Evolutionary conservation across 2,113 vertebrate genomes (phyloP).

Genomic region (Sinosuthora webbiana): DNA sequence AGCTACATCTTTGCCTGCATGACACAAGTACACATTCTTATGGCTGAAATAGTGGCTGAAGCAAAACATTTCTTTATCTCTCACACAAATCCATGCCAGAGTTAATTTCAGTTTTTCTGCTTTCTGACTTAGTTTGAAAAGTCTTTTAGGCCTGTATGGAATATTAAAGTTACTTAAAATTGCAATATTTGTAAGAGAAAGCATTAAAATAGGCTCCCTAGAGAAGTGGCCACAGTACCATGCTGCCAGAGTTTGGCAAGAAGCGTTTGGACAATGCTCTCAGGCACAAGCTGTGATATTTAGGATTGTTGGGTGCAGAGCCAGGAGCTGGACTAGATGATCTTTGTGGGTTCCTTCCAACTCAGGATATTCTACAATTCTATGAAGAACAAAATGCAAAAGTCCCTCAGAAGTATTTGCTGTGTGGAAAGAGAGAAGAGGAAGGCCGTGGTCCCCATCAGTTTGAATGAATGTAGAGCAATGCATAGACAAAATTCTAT

Average conservation of each 20-base stretch:
- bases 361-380: background rate
- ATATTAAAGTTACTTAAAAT: background rate
- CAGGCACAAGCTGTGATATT: background rate
- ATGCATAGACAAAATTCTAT: background rate
- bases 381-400: background rate
- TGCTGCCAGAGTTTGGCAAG: background rate
- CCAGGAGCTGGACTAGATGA: background rate
- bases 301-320: background rate
- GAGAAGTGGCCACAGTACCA: background rate
- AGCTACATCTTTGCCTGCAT: background rate
- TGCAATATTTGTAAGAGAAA: background rate
- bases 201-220: background rate
- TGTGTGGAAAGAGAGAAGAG: background rate
- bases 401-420: background rate
- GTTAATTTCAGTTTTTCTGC: background rate
- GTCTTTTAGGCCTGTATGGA: background rate
- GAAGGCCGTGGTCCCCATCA: background rate
- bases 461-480: background rate
- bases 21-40: background rate
- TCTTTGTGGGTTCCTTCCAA: background rate
- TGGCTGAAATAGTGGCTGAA: background rate
- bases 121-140: background rate
- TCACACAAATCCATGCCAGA: background rate
- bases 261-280: background rate
- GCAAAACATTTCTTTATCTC: background rate